Evolutionary conservation across 37 sponge, comb jelly and placozoan species (phyloP).

Genomic region (Ianthella basta): DNA sequence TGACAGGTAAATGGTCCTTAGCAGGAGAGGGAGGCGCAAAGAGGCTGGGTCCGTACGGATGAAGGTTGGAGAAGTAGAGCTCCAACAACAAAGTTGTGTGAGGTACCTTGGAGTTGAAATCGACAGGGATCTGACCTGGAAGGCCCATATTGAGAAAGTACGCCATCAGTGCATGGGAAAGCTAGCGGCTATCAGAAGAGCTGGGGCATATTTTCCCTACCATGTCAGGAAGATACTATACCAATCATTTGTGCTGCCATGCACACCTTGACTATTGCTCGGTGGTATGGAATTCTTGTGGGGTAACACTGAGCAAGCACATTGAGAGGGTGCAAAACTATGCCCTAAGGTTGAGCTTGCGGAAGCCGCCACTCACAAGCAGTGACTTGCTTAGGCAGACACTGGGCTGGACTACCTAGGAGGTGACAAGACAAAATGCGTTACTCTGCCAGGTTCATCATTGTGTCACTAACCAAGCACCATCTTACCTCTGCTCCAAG

Average conservation of each 20-base stretch:
- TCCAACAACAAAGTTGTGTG: background rate
- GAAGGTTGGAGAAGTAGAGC: background rate
- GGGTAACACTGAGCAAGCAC: background rate
- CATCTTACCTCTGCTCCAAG: background rate
- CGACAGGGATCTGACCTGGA: constrained; percentile 3
- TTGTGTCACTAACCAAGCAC: background rate
- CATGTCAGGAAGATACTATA: background rate
- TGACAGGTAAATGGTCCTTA: too few species aligned
- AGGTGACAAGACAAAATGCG: background rate
- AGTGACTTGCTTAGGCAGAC: background rate
- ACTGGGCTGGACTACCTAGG: constrained; percentile 12
- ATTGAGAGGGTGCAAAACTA: constrained; percentile 8
- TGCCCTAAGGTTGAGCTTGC: constrained; percentile 3
- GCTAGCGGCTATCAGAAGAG: constrained; percentile 1
- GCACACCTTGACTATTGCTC: constrained; percentile 5
- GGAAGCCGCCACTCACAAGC: background rate
- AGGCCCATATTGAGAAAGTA: constrained; percentile 3
- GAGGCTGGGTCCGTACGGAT: background rate
- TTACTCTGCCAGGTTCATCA: background rate
- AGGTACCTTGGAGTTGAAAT: background rate
- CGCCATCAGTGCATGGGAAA: background rate
- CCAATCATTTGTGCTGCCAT: background rate
- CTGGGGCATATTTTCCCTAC: background rate
- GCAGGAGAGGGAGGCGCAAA: background rate
- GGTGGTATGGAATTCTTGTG: constrained; percentile 15